Conservation (phyloP, 1,140 invertebrate genomes). For the Rhopalosiphum padi region DNA sequence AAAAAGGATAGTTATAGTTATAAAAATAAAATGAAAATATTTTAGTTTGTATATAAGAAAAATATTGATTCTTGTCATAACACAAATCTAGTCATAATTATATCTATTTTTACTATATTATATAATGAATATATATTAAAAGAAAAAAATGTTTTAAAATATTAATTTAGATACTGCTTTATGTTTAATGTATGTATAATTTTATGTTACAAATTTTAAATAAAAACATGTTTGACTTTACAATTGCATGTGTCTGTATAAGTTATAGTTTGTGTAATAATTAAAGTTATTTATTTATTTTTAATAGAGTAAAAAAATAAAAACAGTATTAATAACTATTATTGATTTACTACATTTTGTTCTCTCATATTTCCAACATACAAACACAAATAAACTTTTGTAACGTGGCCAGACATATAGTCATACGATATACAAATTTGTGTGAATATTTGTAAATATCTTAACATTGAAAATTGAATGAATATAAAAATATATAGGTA, state of each 20-base stretch:
- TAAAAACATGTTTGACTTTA: constrained; percentile 1
- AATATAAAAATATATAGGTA: too few relatives aligned
- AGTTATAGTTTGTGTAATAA: constrained; percentile 27
- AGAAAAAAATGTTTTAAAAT: constrained; percentile 17
- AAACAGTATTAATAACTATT: constrained; percentile 17
- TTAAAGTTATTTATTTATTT: constrained; percentile 6
- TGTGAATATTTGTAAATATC: too few relatives aligned
- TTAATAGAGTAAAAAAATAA: constrained; percentile 12
- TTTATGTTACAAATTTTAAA: neutral
- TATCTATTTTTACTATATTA: constrained; percentile 30
- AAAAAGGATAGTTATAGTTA: neutral
- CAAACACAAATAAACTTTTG: neutral
- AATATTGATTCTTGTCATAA: constrained; percentile 56
- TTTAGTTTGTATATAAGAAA: neutral
- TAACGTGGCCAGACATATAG: too few relatives aligned
- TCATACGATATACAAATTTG: too few relatives aligned
- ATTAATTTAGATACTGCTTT: neutral
- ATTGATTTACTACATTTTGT: neutral
- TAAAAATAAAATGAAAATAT: neutral
- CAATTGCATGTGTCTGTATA: neutral
- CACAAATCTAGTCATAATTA: constrained; percentile 53
- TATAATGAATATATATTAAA: constrained; percentile 1
- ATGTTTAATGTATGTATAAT: neutral
- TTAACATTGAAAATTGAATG: too few relatives aligned
- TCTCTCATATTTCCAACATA: neutral